phyloP scores from a whole-genome alignment of 1,140 invertebrate genomes.

The Odontomachus brunneus region DNA sequence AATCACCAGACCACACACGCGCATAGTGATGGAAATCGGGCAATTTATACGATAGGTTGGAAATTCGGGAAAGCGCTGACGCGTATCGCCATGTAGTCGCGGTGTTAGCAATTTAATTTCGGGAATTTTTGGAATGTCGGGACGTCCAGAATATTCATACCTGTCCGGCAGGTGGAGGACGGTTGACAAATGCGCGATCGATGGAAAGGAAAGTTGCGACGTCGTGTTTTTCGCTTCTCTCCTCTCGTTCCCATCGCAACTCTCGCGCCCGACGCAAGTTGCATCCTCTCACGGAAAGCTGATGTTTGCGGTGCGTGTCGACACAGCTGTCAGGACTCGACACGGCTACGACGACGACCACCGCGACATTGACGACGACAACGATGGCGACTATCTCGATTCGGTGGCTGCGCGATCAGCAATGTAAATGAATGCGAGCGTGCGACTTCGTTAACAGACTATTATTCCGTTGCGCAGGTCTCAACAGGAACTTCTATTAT shows the following conservation, averaged over 20 bases:
- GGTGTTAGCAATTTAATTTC: no score
- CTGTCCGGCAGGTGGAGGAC: background rate
- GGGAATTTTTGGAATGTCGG: background rate
- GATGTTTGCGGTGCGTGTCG: conserved; percentile 58
- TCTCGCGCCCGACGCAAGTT: background rate
- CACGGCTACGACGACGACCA: background rate
- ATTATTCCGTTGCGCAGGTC: conserved; percentile 24
- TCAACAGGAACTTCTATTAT: conserved; percentile 40
- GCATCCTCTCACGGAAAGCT: conserved; percentile 28
- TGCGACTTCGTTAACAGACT: conserved; percentile 56
- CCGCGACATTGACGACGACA: background rate
- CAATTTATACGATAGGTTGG: background rate
- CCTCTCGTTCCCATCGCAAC: background rate
- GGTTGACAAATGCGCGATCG: background rate
- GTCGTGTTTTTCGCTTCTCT: conserved; percentile 10
- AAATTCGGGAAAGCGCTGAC: background rate
- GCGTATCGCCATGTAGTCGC: no score
- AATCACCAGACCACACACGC: background rate
- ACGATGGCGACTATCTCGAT: background rate
- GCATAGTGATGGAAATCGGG: background rate
- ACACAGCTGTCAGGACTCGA: conserved; percentile 54
- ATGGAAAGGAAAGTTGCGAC: conserved; percentile 21
- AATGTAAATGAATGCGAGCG: conserved; percentile 58
- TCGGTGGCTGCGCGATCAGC: conserved; percentile 40
- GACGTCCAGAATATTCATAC: background rate